Conservation (phyloP, 2,888 invertebrate genomes). For the Drosophila peninsularis region DNA sequence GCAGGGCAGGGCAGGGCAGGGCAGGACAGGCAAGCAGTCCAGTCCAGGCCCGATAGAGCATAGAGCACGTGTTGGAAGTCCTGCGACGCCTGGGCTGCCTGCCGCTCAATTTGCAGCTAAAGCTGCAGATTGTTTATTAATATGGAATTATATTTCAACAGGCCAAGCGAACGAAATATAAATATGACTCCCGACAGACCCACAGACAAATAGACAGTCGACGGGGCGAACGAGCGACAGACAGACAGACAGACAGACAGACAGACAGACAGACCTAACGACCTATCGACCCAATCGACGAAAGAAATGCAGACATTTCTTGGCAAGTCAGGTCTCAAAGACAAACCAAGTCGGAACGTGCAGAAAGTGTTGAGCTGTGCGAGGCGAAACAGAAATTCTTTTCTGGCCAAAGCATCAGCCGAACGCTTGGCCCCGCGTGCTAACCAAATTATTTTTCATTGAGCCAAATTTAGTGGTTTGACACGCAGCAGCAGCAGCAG, state of each 20-base stretch:
- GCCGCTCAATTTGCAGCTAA: constrained; percentile 50
- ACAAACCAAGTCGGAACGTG: constrained; percentile 44
- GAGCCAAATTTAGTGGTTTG: constrained; percentile 53
- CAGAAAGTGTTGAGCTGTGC: constrained; percentile 41
- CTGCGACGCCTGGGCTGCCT: constrained; percentile 19
- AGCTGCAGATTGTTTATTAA: constrained; percentile 66
- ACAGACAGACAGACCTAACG: not conserved
- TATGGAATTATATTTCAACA: constrained; percentile 63
- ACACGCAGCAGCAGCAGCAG: constrained; percentile 28
- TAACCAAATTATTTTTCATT: constrained; percentile 71
- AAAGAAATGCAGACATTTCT: constrained; percentile 42
- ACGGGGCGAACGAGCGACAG: no score
- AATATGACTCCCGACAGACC: constrained; percentile 30
- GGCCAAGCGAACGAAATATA: constrained; percentile 39
- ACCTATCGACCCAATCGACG: constrained; percentile 3
- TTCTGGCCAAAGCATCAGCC: no score
- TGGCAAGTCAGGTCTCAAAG: constrained; percentile 48
- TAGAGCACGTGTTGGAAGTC: constrained; percentile 47
- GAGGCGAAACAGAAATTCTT: constrained; percentile 26
- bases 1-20: no score
- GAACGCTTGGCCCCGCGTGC: constrained; percentile 39
- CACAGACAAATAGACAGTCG: not conserved
- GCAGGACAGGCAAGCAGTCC: constrained; percentile 1
- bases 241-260: not conserved
- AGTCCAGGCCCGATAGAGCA: constrained; percentile 12